phyloP scores from a whole-genome alignment of 2,888 invertebrate genomes.

The Diabrotica balteata region DNA sequence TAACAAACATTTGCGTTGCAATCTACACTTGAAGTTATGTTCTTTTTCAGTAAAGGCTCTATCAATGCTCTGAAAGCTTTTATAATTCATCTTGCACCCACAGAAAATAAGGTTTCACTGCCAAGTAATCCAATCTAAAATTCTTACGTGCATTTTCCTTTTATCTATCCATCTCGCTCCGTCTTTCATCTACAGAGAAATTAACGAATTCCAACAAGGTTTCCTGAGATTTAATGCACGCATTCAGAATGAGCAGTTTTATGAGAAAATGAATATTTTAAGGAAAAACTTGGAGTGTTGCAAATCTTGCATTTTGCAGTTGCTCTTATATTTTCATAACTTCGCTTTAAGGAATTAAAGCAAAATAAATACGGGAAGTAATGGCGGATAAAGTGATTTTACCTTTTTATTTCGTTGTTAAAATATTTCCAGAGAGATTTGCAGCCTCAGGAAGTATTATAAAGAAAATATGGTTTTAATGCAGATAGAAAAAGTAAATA shows the following conservation, averaged over 20 bases:
- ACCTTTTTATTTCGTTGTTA: too few relatives aligned
- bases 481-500: too few relatives aligned
- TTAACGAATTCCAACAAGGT: conserved; percentile 7
- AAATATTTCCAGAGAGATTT: too few relatives aligned
- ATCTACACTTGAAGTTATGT: too few relatives aligned
- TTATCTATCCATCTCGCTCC: conserved; percentile 1
- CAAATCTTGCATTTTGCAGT: not conserved
- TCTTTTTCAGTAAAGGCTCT: not conserved
- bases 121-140: conserved; percentile 17
- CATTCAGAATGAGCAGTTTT: conserved; percentile 17
- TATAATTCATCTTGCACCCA: conserved; percentile 3
- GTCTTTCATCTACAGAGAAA: conserved; percentile 6
- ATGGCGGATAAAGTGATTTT: too few relatives aligned
- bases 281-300: not conserved
- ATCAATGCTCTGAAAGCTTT: not conserved
- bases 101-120: conserved; percentile 8
- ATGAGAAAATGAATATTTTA: conserved; percentile 20
- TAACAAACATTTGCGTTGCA: too few relatives aligned
- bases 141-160: conserved; percentile 11
- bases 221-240: conserved; percentile 11
- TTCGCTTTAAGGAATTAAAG: too few relatives aligned
- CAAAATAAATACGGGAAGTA: not conserved
- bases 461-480: too few relatives aligned
- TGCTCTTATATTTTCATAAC: not conserved
- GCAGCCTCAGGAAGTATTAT: too few relatives aligned